Conservation (phyloP, 2,888 invertebrate genomes). For the Synanthedon myopaeformis region DNA sequence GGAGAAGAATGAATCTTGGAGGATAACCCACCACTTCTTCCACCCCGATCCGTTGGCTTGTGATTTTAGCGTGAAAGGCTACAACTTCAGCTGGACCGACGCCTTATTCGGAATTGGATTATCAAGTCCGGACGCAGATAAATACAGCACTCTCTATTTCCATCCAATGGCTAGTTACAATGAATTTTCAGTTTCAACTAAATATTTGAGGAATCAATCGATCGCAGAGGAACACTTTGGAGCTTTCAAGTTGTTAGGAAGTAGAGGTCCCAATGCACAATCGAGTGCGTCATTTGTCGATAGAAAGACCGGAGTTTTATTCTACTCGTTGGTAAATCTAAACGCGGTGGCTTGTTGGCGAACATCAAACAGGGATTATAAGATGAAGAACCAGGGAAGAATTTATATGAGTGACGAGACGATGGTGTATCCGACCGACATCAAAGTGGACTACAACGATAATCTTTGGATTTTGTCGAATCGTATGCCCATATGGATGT, state of each 20-base stretch:
- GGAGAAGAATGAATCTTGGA: conserved; percentile 78
- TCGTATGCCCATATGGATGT: conserved; percentile 78
- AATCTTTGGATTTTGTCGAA: conserved; percentile 82
- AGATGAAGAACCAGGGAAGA: conserved; percentile 77
- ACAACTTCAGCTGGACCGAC: conserved; percentile 81
- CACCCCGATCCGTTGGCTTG: conserved; percentile 79
- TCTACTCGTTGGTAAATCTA: conserved; percentile 80
- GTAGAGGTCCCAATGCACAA: conserved; percentile 78
- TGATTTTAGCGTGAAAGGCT: conserved; percentile 78
- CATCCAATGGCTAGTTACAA: conserved; percentile 82
- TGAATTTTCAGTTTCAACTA: conserved; percentile 81
- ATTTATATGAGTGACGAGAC: conserved; percentile 78
- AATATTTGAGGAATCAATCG: conserved; percentile 72
- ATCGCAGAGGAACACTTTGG: conserved; percentile 69
- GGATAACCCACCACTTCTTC: conserved; percentile 78
- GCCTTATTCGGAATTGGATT: conserved; percentile 82
- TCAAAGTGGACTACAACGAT: conserved; percentile 79
- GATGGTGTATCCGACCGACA: conserved; percentile 82
- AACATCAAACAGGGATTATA: conserved; percentile 75
- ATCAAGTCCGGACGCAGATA: conserved; percentile 73
- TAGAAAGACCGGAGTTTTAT: conserved; percentile 76
- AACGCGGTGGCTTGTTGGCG: conserved; percentile 86
- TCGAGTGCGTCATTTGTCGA: conserved; percentile 81
- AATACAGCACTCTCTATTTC: conserved; percentile 80
- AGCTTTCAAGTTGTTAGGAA: conserved; percentile 76